phyloP scores from a whole-genome alignment of 2,113 vertebrate species.

The Noturus placidus region DNA sequence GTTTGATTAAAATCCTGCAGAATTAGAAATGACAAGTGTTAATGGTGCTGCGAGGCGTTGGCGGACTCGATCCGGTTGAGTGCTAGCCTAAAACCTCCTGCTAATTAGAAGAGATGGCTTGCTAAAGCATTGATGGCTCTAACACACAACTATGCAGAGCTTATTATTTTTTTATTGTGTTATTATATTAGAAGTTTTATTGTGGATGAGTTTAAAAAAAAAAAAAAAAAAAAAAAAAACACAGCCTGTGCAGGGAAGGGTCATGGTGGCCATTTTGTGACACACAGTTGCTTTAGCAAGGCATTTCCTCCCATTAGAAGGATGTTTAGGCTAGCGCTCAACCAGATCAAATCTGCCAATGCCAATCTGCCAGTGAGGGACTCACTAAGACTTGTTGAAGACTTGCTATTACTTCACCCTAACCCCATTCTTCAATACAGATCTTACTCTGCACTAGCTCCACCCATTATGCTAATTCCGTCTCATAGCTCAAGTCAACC shows the following conservation, averaged over 20 bases:
- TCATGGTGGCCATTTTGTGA: neutral
- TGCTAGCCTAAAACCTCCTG: neutral
- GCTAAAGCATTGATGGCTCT: neutral
- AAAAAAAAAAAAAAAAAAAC: neutral
- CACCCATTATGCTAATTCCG: neutral
- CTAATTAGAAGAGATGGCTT: neutral
- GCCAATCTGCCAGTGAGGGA: neutral
- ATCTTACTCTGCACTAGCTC: neutral
- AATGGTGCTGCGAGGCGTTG: neutral
- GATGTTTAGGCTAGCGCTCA: neutral
- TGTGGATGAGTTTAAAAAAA: neutral
- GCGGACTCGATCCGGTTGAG: neutral
- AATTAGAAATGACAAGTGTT: conserved; percentile 25
- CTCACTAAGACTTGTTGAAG: neutral
- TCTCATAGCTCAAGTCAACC: neutral
- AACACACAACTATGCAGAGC: neutral
- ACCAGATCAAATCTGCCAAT: neutral
- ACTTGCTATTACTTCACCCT: too few relatives aligned
- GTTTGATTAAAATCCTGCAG: conserved; percentile 17
- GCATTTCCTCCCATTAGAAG: neutral
- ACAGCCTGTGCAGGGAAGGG: neutral
- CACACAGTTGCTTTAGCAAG: neutral
- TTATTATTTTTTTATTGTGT: neutral
- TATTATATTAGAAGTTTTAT: too few relatives aligned
- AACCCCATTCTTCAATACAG: neutral